Base-by-base conservation (phyloP, 2,888 invertebrate genomes). In the Elegia similella region DNA sequence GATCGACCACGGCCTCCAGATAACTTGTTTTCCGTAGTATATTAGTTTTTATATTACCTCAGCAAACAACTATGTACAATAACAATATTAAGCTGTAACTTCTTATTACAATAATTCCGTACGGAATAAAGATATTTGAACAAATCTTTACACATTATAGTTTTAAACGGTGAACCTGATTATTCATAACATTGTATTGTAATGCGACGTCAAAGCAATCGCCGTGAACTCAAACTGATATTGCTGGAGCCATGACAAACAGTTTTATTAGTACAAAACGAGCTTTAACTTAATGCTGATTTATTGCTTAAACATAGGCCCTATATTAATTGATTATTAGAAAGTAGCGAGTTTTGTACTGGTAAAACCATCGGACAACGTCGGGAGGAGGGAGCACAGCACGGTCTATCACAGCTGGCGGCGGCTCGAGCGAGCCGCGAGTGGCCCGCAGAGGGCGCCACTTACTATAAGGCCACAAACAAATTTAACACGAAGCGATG, bases 391-490 rank as follows among this genome's bases (percentile, higher is more conserved):
- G 83, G 80, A 79, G 83, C 88, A 88, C 88, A 88, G 89, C 88
- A 81, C 86, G 81, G 78, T 83, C 82, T 90, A 91, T 91, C 91
- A 91, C 91, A 91, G 89, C 86, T 79, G 70, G 78, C 82, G 83
- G 83, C 78, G 17, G 15, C 12, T 5, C 72, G 63, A 69, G 62
- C 68, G 61, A 71, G 72, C 80, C n/a, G 73, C 71, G 64, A 61
- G 78, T 68, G 76, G 83, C 82, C 82, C 83, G 71, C 65, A 67
- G 63, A 62, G 84, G 87, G 84, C 82, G 82, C 86, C 86, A 82
- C 78, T 77, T 80, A 78, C 72, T 73, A 78, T 90, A 91, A 91
- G 91, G 91, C 91, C 91, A 90, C 91, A 84, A 89, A 90, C 78
- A 84, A 86, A 88, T 82, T 78, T 81, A 79, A 82, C 78, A 75